Conservation (phyloP, 2,113 vertebrate genomes). For the Dromiciops gliroides region DNA sequence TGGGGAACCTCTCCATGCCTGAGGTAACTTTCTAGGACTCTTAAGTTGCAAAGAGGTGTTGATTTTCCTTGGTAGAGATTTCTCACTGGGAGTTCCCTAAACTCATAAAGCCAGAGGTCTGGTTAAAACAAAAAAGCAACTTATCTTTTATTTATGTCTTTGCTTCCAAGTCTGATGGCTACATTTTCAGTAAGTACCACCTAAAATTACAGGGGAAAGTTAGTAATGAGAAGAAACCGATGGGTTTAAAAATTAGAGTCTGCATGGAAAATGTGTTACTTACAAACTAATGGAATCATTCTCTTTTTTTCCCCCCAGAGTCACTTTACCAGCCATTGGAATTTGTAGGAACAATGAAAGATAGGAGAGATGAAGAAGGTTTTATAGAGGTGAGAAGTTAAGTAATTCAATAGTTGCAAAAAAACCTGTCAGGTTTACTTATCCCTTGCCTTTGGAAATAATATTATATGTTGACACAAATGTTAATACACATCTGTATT, state of each 20-base stretch:
- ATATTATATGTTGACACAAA: neutral
- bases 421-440: slow-evolving; percentile 47
- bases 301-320: slow-evolving; percentile 68
- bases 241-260: neutral
- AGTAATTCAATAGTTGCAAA: slow-evolving; percentile 44
- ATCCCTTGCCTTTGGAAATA: slow-evolving; percentile 2
- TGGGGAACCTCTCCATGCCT: neutral
- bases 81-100: neutral
- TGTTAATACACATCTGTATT: neutral
- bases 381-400: slow-evolving; percentile 84
- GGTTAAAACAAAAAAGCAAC: neutral
- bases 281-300: slow-evolving; percentile 60
- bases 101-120: neutral
- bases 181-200: neutral
- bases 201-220: neutral
- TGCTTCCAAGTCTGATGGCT: neutral
- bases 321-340: slow-evolving; percentile 67
- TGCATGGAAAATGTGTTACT: slow-evolving; percentile 49
- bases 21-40: neutral
- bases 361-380: slow-evolving; percentile 72
- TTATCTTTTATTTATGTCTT: neutral
- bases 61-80: neutral
- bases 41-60: neutral
- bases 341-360: slow-evolving; percentile 60
- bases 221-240: neutral